Conservation (phyloP, 2,888 invertebrate genomes). For the Lutraria lutraria region DNA sequence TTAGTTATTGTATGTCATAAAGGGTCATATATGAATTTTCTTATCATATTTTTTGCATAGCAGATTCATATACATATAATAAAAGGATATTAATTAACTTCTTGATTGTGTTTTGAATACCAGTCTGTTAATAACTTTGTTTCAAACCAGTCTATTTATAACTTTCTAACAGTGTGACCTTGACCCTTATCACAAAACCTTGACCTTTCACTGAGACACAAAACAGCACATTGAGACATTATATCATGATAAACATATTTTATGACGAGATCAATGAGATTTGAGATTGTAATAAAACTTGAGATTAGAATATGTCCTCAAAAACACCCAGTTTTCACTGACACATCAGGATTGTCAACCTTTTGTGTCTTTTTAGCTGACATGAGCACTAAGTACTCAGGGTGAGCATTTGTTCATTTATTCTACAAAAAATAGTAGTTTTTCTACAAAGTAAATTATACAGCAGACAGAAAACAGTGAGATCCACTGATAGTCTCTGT, state of each 20-base stretch:
- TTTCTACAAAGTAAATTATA: no score
- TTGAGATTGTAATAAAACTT: no score
- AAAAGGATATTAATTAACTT: conserved; percentile 10
- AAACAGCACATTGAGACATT: neutral
- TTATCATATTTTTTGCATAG: conserved; percentile 26
- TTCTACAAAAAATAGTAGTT: no score
- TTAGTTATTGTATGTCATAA: neutral
- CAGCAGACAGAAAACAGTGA: no score
- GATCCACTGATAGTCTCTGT: no score
- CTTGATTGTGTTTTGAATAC: conserved; percentile 23
- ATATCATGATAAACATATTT: neutral
- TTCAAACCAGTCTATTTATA: neutral
- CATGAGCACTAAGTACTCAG: no score
- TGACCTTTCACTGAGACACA: neutral
- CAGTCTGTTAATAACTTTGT: neutral
- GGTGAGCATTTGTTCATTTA: no score
- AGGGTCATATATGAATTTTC: neutral
- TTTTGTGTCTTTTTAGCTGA: no score
- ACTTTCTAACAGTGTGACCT: neutral
- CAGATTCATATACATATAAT: conserved; percentile 13
- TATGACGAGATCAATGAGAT: no score
- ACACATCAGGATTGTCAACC: no score
- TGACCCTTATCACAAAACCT: neutral
- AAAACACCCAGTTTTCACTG: no score
- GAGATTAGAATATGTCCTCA: no score